These are phyloP conservation scores for Dendropsophus ebraccatus DNA, from an alignment of 2,113 vertebrate genomes.

Conservation along the genomic window DNA sequence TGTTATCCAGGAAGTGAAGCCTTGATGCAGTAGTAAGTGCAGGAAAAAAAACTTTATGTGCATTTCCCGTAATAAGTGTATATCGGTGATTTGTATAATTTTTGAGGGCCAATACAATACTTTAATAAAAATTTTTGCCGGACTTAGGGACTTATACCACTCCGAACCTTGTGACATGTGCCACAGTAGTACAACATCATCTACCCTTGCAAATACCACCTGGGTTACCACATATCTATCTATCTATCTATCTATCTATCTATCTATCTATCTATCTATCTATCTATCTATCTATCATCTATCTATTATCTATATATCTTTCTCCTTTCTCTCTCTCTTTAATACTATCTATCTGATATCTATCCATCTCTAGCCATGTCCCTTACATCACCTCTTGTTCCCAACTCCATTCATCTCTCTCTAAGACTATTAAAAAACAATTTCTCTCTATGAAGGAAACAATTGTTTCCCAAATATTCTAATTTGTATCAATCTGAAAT, in stretches of 20 bases:
- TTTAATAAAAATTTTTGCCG: no score
- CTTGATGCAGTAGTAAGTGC: no score
- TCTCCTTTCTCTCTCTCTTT: background rate
- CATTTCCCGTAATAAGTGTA: no score
- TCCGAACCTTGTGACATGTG: no score
- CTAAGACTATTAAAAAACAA: background rate
- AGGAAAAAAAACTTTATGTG: no score
- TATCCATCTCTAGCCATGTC: background rate
- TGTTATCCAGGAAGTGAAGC: no score
- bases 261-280: background rate
- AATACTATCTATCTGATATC: background rate
- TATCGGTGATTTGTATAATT: no score
- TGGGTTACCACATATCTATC: no score
- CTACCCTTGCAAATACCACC: no score
- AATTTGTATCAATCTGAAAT: background rate
- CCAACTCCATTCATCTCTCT: background rate
- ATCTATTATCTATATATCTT: constrained; percentile 4
- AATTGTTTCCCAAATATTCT: background rate
- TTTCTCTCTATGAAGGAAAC: background rate
- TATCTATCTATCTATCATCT: constrained; percentile 6
- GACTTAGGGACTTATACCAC: no score
- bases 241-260: background rate
- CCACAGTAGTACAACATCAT: no score
- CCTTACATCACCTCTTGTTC: background rate
- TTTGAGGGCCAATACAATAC: no score